phyloP scores from a whole-genome alignment of 2,797 vertebrate genomes.

The Halcyon smyrnensis region DNA sequence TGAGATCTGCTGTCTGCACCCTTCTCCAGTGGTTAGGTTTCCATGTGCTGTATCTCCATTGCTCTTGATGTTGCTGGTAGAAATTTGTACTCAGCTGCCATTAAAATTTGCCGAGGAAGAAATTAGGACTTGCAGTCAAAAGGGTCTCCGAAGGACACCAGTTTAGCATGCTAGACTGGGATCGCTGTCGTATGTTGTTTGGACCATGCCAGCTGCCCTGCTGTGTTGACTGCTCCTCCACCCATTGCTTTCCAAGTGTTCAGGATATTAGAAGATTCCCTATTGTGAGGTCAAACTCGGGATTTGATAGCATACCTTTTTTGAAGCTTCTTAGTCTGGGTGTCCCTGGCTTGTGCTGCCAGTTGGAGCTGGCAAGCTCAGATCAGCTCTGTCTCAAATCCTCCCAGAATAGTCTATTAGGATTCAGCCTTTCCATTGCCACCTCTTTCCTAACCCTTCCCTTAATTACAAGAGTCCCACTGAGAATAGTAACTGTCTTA shows the following conservation, averaged over 20 bases:
- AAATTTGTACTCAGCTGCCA: neutral
- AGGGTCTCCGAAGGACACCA: neutral
- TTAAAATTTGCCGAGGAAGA: neutral
- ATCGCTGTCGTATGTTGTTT: neutral
- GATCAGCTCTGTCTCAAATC: neutral
- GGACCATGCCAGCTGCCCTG: neutral
- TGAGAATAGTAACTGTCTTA: neutral
- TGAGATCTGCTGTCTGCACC: neutral
- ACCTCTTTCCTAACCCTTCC: neutral
- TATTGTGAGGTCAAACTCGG: neutral
- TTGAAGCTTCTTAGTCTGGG: neutral
- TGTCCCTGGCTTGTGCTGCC: neutral
- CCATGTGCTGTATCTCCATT: fast-evolving
- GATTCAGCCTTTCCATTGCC: neutral
- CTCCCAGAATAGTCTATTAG: neutral
- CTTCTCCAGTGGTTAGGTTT: neutral
- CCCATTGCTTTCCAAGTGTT: neutral
- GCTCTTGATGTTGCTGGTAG: neutral
- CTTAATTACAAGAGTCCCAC: neutral
- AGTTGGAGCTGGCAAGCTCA: neutral
- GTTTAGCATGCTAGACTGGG: neutral
- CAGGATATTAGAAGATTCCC: neutral
- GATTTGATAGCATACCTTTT: neutral
- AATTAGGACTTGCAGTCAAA: neutral
- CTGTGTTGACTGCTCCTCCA: neutral